phyloP scores from a whole-genome alignment of 1,140 invertebrate species.

The Nymphalis io region DNA sequence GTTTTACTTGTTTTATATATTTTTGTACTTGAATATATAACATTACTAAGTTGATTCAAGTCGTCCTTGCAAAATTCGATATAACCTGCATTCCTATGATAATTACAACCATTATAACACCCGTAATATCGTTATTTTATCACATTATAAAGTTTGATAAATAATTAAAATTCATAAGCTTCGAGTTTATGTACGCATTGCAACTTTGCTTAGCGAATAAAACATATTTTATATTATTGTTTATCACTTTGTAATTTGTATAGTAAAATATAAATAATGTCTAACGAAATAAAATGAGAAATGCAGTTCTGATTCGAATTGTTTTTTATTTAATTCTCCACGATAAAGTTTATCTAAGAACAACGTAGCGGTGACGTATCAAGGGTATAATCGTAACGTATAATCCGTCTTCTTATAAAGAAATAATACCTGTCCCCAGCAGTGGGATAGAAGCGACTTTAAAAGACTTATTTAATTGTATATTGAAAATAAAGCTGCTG shows the following conservation, averaged over 20 bases:
- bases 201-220: neutral
- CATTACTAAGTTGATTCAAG: neutral
- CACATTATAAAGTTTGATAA: conserved; percentile 17
- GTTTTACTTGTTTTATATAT: conserved; percentile 2
- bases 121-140: conserved; percentile 25
- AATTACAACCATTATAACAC: conserved; percentile 18
- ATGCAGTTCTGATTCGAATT: too few species aligned
- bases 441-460: too few species aligned
- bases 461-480: too few species aligned
- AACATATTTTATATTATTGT: conserved; percentile 11
- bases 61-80: conserved; percentile 15
- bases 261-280: too few species aligned
- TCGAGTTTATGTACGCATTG: neutral
- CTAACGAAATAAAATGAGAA: too few species aligned
- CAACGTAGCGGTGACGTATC: too few species aligned
- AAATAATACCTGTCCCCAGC: too few species aligned
- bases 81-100: conserved; percentile 26
- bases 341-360: too few species aligned
- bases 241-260: neutral
- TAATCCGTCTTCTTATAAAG: too few species aligned
- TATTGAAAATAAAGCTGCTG: too few species aligned
- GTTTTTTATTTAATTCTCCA: too few species aligned
- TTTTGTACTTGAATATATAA: neutral
- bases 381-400: too few species aligned
- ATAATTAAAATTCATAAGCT: conserved; percentile 23